Conservation (phyloP, 2,888 invertebrate genomes). For the Myathropa florea region DNA sequence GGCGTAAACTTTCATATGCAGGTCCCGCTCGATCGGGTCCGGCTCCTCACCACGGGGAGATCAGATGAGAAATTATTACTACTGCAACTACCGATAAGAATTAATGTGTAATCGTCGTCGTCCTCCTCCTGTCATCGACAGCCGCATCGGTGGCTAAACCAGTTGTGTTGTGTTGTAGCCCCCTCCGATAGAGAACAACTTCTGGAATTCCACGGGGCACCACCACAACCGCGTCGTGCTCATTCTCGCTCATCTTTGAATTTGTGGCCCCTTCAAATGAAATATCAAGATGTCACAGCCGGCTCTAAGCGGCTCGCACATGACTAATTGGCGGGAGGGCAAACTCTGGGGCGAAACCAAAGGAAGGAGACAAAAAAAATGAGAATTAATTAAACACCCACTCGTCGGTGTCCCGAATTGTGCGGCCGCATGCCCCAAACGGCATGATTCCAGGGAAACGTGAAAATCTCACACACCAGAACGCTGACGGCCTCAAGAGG, state of each 20-base stretch:
- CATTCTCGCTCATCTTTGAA: slow-evolving; percentile 43
- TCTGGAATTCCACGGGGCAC: slow-evolving; percentile 57
- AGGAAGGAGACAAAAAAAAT: slow-evolving; percentile 27
- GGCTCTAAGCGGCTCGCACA: slow-evolving; percentile 48
- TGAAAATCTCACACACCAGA: neutral
- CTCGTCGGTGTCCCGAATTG: slow-evolving; percentile 14
- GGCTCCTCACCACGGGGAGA: slow-evolving; percentile 47
- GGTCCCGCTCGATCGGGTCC: slow-evolving; percentile 32
- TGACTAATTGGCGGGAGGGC: slow-evolving; percentile 65
- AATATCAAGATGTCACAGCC: slow-evolving; percentile 68
- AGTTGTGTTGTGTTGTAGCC: slow-evolving; percentile 4
- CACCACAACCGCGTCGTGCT: slow-evolving; percentile 5
- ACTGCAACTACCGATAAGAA: slow-evolving; percentile 69
- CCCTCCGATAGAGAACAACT: slow-evolving; percentile 50
- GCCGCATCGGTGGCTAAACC: slow-evolving; percentile 25
- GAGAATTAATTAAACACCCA: slow-evolving; percentile 70
- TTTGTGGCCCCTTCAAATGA: slow-evolving; percentile 45
- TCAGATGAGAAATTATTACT: slow-evolving; percentile 68
- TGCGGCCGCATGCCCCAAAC: neutral
- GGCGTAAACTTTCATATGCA: slow-evolving; percentile 64
- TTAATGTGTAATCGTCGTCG: slow-evolving; percentile 64
- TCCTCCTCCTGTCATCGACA: slow-evolving; percentile 70
- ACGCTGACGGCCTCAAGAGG: slow-evolving; percentile 59
- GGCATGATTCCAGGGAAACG: slow-evolving; percentile 12
- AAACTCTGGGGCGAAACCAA: slow-evolving; percentile 33